These are phyloP conservation scores for Hypsopygia costalis DNA, from an alignment of 2,888 invertebrate genomes.

Conservation along the genomic window DNA sequence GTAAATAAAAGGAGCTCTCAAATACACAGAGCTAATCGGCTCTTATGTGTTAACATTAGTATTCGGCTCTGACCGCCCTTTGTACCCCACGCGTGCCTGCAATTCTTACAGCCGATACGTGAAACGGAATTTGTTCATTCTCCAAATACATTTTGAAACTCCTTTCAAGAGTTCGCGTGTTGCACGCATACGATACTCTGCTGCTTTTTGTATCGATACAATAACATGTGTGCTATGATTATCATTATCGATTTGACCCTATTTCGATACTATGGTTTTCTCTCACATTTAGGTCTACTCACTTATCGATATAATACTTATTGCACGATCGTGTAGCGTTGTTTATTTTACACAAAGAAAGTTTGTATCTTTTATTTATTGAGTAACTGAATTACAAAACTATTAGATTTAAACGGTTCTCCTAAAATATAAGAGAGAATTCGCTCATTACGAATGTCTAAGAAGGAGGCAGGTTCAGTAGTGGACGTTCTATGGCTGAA, in stretches of 20 bases:
- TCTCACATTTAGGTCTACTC: too few relatives aligned
- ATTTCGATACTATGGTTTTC: not conserved
- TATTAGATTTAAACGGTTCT: too few relatives aligned
- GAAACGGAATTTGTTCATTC: slow-evolving; percentile 8
- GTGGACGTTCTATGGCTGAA: too few relatives aligned
- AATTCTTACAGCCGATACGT: slow-evolving; percentile 9
- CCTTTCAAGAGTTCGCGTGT: slow-evolving; percentile 7
- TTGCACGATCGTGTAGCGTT: too few relatives aligned
- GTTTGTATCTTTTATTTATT: too few relatives aligned
- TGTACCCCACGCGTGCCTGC: slow-evolving; percentile 4
- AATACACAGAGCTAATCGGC: slow-evolving; percentile 9
- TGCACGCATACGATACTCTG: slow-evolving; percentile 5
- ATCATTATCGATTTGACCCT: not conserved
- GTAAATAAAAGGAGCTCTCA: slow-evolving; percentile 9
- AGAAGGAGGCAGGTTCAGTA: too few relatives aligned
- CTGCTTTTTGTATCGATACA: slow-evolving; percentile 2
- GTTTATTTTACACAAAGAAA: too few relatives aligned
- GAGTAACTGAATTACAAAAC: too few relatives aligned
- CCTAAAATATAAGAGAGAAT: too few relatives aligned
- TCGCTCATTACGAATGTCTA: too few relatives aligned
- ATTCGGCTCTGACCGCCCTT: slow-evolving; percentile 3
- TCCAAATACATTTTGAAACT: slow-evolving; percentile 4
- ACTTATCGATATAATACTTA: too few relatives aligned
- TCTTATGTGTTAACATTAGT: slow-evolving; percentile 10
- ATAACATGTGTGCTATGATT: not conserved